Conservation (phyloP, 2,888 invertebrate species). For the Sphaerophoria rueppellii region DNA sequence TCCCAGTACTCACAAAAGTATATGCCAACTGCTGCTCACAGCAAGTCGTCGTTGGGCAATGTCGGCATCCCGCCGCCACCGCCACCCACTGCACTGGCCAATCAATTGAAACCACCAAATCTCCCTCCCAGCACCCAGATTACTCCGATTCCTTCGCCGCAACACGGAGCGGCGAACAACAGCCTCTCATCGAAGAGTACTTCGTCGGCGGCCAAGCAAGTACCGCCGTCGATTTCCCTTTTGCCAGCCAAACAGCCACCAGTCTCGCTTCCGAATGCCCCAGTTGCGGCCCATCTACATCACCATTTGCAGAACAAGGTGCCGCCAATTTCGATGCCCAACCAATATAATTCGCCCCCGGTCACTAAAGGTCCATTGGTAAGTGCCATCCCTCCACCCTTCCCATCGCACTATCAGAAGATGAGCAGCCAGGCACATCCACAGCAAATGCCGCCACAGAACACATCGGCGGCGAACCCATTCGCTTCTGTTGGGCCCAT, state of each 20-base stretch:
- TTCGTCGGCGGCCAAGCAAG: slow-evolving; percentile 64
- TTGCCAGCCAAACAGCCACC: slow-evolving; percentile 75
- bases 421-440: slow-evolving; percentile 59
- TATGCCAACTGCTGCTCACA: slow-evolving; percentile 74
- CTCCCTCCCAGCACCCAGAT: slow-evolving; percentile 77
- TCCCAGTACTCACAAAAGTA: slow-evolving; percentile 74
- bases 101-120: slow-evolving; percentile 77
- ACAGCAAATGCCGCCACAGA: slow-evolving; percentile 30
- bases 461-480: slow-evolving; percentile 42
- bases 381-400: slow-evolving; percentile 74
- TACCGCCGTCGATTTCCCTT: slow-evolving; percentile 76
- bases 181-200: slow-evolving; percentile 46
- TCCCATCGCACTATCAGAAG: slow-evolving; percentile 75
- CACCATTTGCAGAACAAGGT: slow-evolving; percentile 72
- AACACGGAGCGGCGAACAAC: slow-evolving; percentile 53
- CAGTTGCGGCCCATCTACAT: slow-evolving; percentile 74
- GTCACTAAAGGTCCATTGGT: slow-evolving; percentile 74
- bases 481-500: slow-evolving; percentile 27
- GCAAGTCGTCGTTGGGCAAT: slow-evolving; percentile 61
- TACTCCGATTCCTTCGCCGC: slow-evolving; percentile 75
- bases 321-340: slow-evolving; percentile 65
- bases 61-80: slow-evolving; percentile 73
- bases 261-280: slow-evolving; percentile 69
- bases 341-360: slow-evolving; percentile 74
- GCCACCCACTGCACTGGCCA: slow-evolving; percentile 75